Evolutionary conservation across 2,797 vertebrate genomes (phyloP).

Genomic region (Xiphorhynchus erythropygius): DNA sequence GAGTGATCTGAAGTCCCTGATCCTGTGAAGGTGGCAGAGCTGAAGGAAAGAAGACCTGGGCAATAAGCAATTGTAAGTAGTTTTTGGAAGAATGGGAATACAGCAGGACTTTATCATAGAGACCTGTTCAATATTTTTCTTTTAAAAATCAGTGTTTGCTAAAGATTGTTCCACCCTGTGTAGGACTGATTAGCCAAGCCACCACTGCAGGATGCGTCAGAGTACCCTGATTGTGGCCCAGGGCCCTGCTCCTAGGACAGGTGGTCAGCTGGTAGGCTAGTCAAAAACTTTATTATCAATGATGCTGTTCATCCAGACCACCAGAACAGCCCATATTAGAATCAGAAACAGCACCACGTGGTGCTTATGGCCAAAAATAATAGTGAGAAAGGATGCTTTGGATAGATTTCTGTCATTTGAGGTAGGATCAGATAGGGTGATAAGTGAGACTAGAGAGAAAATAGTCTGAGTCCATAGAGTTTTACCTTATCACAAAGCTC

Average conservation of each 20-base stretch:
- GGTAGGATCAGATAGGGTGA: background rate
- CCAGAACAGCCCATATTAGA: background rate
- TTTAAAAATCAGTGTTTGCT: background rate
- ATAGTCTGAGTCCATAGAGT: rapidly evolving
- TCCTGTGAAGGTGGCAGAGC: background rate
- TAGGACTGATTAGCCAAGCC: background rate
- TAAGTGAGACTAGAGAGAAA: background rate
- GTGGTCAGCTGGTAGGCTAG: background rate
- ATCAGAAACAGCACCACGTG: background rate
- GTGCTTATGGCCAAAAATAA: background rate
- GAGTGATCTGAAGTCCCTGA: background rate
- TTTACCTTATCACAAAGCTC: background rate
- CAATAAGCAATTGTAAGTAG: background rate
- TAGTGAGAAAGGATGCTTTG: background rate
- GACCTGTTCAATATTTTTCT: background rate
- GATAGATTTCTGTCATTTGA: background rate
- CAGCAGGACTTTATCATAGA: background rate
- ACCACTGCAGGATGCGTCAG: background rate
- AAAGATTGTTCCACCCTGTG: background rate
- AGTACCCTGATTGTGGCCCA: background rate
- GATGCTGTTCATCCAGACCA: background rate
- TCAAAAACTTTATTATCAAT: background rate
- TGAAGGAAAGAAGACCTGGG: background rate
- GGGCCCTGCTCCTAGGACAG: background rate
- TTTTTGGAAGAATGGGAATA: background rate